A percentile compares a stretch with the other conserved stretches of the same genome.
Conservation (phyloP, 2,888 invertebrate species). For the Geotrupes spiniger region DNA sequence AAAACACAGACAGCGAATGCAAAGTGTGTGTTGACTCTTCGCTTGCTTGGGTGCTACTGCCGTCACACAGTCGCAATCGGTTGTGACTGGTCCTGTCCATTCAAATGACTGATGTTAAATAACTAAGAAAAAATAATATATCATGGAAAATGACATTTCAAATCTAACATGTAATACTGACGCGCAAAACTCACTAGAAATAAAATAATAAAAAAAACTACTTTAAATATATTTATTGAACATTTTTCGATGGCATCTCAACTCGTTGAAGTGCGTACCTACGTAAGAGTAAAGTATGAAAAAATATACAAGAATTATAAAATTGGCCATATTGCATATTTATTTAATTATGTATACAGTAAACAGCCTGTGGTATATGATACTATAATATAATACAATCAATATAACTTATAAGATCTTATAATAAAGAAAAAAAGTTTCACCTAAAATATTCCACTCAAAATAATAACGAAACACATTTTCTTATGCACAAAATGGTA, state of each 20-base stretch:
- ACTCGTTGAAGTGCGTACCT: conserved; percentile 28
- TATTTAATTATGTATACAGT: conserved; percentile 43
- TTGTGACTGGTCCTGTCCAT: too few species aligned
- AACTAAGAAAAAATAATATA: too few species aligned
- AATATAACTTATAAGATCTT: conserved; percentile 30
- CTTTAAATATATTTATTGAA: conserved; percentile 31
- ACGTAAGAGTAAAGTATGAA: conserved; percentile 20
- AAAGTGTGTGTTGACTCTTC: too few species aligned
- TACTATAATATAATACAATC: conserved; percentile 34
- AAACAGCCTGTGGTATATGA: conserved; percentile 41
- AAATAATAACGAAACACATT: conserved; percentile 14
- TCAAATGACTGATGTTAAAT: too few species aligned
- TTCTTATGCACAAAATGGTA: not conserved
- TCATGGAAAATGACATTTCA: too few species aligned
- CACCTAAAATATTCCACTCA: conserved; percentile 31
- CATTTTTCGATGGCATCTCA: conserved; percentile 36
- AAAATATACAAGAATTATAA: conserved; percentile 24
- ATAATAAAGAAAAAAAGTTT: conserved; percentile 29
- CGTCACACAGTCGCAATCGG: too few species aligned
- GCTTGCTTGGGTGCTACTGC: too few species aligned
- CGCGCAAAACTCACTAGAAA: too few species aligned
- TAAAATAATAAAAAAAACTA: conserved; percentile 16
- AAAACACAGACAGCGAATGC: too few species aligned
- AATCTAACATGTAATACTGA: too few species aligned
- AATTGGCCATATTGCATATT: conserved; percentile 42